Percentiles rank a stretch among this genome's conserved stretches.
Evolutionary conservation across 2,888 invertebrate species (phyloP).

Genomic region (Ellobium chinense): DNA sequence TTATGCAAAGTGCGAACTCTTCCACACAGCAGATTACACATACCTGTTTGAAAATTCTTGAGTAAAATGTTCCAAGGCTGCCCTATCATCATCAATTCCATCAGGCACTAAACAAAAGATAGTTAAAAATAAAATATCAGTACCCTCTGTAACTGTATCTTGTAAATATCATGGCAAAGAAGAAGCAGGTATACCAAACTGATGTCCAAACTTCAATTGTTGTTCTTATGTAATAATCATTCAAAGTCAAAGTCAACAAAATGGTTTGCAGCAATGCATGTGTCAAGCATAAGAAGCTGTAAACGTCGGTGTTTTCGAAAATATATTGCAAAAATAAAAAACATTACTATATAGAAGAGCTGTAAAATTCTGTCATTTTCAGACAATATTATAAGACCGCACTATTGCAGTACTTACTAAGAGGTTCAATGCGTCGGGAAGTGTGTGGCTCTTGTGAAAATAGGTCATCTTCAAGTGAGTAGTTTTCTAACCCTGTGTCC

Average conservation of each 20-base stretch:
- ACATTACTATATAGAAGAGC: not conserved
- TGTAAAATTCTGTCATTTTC: not conserved
- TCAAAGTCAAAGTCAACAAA: no score
- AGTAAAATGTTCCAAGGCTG: conserved; percentile 91
- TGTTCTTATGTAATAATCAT: no score
- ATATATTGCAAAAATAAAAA: no score
- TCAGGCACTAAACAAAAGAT: conserved; percentile 88
- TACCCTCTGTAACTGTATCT: no score
- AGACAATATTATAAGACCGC: not conserved
- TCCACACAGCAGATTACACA: not conserved
- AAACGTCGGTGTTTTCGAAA: no score
- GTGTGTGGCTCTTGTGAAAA: conserved; percentile 58
- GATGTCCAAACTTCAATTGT: no score
- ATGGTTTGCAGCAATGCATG: no score
- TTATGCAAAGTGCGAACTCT: no score
- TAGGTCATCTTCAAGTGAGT: conserved; percentile 89
- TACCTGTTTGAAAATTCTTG: conserved; percentile 87
- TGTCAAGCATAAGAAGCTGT: no score
- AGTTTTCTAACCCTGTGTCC: conserved; percentile 90
- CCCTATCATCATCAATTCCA: conserved; percentile 89
- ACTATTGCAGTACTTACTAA: conserved; percentile 62
- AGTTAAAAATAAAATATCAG: no score
- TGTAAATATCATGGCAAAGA: no score
- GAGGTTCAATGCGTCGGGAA: conserved; percentile 56
- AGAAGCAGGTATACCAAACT: no score